Conservation (phyloP, 2,797 vertebrate species). For the Petrocephalus schoutedeni region DNA sequence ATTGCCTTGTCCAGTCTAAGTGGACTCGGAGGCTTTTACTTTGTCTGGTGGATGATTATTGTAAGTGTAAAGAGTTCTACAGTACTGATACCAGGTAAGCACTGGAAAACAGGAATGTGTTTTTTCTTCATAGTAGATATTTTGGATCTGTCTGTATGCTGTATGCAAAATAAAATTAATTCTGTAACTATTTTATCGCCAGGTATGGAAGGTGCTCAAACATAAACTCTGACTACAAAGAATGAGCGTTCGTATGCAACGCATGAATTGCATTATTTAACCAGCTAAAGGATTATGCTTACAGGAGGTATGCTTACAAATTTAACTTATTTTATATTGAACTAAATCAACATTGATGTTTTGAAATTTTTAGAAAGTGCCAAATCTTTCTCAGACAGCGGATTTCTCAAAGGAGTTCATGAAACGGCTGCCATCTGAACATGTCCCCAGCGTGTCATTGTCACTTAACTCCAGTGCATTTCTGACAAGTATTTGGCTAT, state of each 20-base stretch:
- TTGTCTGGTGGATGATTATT: neutral
- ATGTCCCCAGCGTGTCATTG: neutral
- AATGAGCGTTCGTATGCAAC: neutral
- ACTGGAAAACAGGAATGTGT: neutral
- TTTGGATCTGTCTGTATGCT: neutral
- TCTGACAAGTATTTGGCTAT: neutral
- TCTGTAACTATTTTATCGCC: neutral
- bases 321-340: neutral
- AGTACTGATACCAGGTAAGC: no score
- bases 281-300: neutral
- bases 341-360: neutral
- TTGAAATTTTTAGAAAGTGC: neutral
- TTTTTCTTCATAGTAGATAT: neutral
- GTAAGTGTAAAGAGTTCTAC: neutral
- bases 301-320: neutral
- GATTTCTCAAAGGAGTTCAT: constrained; percentile 4
- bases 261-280: neutral
- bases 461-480: neutral
- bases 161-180: neutral
- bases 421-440: neutral
- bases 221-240: neutral
- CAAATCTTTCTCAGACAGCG: neutral
- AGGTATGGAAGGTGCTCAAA: neutral
- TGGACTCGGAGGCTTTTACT: neutral
- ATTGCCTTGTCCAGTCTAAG: neutral